phyloP scores from a whole-genome alignment of 1,140 invertebrate species.

The Eurosta solidaginis region DNA sequence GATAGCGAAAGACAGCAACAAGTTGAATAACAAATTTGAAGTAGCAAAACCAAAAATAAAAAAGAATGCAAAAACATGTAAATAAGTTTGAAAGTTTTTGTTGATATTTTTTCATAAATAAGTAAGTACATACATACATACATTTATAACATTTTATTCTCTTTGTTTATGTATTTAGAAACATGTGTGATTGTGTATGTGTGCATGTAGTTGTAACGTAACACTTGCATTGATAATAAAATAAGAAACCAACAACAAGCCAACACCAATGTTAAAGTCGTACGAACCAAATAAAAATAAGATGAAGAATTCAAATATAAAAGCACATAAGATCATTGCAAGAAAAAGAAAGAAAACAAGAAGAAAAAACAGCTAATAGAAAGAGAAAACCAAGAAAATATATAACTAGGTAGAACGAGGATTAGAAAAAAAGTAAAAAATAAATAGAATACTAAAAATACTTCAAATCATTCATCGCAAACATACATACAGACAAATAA shows the following conservation, averaged over 20 bases:
- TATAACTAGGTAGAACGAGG: not conserved
- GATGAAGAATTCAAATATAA: not conserved
- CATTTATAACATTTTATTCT: too few species aligned
- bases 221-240: slow-evolving; percentile 4
- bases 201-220: not conserved
- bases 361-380: not conserved
- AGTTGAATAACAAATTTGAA: not conserved
- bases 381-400: not conserved
- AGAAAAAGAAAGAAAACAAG: not conserved
- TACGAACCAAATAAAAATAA: not conserved
- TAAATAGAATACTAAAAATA: not conserved
- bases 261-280: slow-evolving; percentile 15
- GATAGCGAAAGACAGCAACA: slow-evolving; percentile 16
- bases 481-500: not conserved
- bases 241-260: not conserved
- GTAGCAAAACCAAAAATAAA: not conserved
- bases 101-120: not conserved
- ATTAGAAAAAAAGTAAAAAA: not conserved
- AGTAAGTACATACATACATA: not conserved
- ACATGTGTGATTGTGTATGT: not conserved
- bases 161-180: not conserved
- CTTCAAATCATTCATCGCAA: not conserved
- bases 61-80: slow-evolving; percentile 23
- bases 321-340: not conserved
- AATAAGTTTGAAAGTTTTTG: not conserved